Percentiles rank a stretch among this genome's conserved stretches.
Evolutionary conservation across 2,888 invertebrate genomes (phyloP).

Genomic region (Pyrochroa serraticornis): DNA sequence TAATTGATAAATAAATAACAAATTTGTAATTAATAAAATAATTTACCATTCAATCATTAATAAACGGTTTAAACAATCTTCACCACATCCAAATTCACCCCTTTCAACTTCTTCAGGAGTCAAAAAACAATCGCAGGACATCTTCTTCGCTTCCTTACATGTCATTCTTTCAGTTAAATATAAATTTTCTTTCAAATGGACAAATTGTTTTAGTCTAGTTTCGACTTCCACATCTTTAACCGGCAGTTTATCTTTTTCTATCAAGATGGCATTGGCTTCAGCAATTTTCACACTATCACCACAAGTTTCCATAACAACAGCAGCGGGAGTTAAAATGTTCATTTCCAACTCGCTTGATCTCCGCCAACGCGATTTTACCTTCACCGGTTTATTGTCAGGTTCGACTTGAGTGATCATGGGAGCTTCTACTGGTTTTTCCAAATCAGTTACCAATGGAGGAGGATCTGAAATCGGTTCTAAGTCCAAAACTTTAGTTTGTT

Average conservation of each 20-base stretch:
- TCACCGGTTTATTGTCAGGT: slow-evolving; percentile 70
- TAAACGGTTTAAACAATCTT: slow-evolving; percentile 94
- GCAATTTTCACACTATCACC: slow-evolving; percentile 30
- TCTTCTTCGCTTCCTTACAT: slow-evolving; percentile 89
- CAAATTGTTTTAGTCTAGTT: slow-evolving; percentile 74
- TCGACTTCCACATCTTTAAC: slow-evolving; percentile 62
- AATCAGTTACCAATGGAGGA: slow-evolving; percentile 28
- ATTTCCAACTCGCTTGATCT: slow-evolving; percentile 60
- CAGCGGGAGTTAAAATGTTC: slow-evolving; percentile 24
- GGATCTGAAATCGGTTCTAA: slow-evolving; percentile 63
- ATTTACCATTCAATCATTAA: slow-evolving; percentile 97
- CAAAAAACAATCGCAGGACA: slow-evolving; percentile 95
- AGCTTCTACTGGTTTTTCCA: too few relatives aligned
- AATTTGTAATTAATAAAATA: slow-evolving; percentile 18
- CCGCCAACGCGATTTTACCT: slow-evolving; percentile 81
- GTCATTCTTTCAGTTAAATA: slow-evolving; percentile 84
- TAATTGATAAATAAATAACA: slow-evolving; percentile 5
- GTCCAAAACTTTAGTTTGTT: slow-evolving; percentile 56
- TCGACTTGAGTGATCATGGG: slow-evolving; percentile 46
- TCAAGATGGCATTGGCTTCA: slow-evolving; percentile 17
- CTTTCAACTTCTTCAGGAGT: slow-evolving; percentile 82
- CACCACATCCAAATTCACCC: slow-evolving; percentile 89
- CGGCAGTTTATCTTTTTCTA: slow-evolving; percentile 37
- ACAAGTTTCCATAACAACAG: slow-evolving; percentile 23
- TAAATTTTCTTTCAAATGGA: slow-evolving; percentile 82